Conservation (phyloP, 2,113 vertebrate genomes). For the Calcarius ornatus region DNA sequence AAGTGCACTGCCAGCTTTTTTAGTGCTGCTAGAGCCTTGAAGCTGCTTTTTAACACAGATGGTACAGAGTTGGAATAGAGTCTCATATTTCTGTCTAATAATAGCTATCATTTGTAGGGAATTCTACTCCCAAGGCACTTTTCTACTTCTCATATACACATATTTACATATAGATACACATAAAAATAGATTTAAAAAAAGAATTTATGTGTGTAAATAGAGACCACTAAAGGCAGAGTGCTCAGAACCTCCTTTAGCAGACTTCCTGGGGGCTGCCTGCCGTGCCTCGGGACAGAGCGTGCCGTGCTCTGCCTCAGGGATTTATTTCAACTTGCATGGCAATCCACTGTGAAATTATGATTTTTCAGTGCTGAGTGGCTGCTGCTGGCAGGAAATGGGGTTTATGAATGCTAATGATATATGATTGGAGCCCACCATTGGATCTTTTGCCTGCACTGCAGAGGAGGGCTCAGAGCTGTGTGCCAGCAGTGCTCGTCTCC, state of each 20-base stretch:
- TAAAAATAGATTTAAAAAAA: background rate
- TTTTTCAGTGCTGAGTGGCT: slow-evolving; percentile 42
- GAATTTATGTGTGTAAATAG: background rate
- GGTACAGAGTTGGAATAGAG: background rate
- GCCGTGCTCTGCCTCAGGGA: background rate
- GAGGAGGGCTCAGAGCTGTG: background rate
- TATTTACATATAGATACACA: background rate
- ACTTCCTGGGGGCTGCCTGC: background rate
- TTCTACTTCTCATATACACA: background rate
- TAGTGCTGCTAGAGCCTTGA: background rate
- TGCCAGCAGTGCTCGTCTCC: fast-evolving
- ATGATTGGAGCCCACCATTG: background rate
- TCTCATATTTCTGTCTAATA: background rate
- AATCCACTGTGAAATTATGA: slow-evolving; percentile 57
- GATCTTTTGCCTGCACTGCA: background rate
- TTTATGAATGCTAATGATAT: background rate
- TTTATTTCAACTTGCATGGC: background rate
- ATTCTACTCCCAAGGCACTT: background rate
- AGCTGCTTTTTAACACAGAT: background rate
- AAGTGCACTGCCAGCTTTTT: background rate
- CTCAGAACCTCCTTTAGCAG: background rate
- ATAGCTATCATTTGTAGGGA: background rate
- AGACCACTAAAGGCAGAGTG: background rate
- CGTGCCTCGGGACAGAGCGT: fast-evolving
- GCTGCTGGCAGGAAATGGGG: slow-evolving; percentile 5